phyloP scores from a whole-genome alignment of 1,140 invertebrate genomes.

The Babylonia areolata region DNA sequence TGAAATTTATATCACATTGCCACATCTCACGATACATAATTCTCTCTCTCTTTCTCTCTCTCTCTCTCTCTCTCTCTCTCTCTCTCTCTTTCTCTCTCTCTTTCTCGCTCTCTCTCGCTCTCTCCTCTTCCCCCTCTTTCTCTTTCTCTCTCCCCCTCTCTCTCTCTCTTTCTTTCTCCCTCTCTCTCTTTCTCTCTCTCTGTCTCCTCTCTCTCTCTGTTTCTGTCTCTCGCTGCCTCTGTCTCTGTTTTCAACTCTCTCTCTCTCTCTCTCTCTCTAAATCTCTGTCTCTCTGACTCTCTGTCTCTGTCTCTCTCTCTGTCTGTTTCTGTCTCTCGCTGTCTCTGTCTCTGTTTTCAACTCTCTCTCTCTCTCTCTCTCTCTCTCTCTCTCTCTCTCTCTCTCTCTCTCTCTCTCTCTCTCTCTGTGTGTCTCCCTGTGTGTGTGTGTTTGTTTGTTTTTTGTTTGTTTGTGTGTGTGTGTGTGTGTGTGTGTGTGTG shows the following conservation, averaged over 20 bases:
- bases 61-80: slow-evolving; percentile 6
- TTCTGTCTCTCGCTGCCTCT: not conserved
- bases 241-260: not conserved
- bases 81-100: not conserved
- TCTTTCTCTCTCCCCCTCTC: not conserved
- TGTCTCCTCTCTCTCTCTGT: not conserved
- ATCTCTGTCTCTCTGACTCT: not conserved
- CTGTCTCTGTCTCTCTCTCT: not conserved
- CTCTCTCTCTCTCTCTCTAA: not conserved
- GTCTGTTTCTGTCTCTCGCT: not conserved
- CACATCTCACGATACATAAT: too few species aligned
- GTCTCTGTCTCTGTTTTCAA: not conserved
- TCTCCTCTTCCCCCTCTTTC: not conserved
- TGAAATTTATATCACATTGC: too few species aligned
- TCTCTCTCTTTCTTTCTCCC: not conserved
- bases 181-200: not conserved
- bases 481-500: too few species aligned
- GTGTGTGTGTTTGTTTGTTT: too few species aligned
- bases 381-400: not conserved
- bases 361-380: not conserved
- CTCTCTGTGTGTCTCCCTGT: not conserved
- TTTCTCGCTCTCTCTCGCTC: not conserved
- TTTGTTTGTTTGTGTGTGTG: too few species aligned
- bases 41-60: not conserved
- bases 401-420: slow-evolving; percentile 11